Conservation (phyloP, 2,888 invertebrate species). For the Atethmia centrago region DNA sequence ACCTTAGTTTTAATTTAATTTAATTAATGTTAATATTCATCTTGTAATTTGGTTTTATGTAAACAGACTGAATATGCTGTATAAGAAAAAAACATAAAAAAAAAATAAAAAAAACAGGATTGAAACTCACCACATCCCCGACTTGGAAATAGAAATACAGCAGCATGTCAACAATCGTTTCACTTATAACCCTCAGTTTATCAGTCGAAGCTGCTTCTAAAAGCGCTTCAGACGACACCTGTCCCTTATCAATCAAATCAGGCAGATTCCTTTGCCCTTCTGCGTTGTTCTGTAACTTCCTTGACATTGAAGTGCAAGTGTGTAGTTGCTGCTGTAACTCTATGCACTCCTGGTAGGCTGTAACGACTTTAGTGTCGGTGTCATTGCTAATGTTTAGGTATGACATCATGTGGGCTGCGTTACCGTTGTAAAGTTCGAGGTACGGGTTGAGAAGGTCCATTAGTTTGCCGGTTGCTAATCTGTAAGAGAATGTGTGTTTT, state of each 20-base stretch:
- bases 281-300: conserved; percentile 92
- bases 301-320: conserved; percentile 94
- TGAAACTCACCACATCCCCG: conserved; percentile 81
- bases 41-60: too few relatives aligned
- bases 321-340: conserved; percentile 97
- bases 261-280: conserved; percentile 80
- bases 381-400: conserved; percentile 93
- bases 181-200: conserved; percentile 95
- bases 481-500: conserved; percentile 88
- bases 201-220: conserved; percentile 93
- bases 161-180: conserved; percentile 95
- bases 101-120: not conserved
- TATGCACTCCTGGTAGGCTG: conserved; percentile 94
- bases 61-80: too few relatives aligned
- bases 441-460: conserved; percentile 95
- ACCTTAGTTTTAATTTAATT: too few relatives aligned
- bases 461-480: conserved; percentile 95
- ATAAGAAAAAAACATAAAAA: too few relatives aligned
- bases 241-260: conserved; percentile 78
- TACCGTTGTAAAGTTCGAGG: conserved; percentile 94
- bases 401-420: conserved; percentile 95
- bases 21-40: too few relatives aligned
- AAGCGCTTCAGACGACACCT: conserved; percentile 82
- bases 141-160: conserved; percentile 92
- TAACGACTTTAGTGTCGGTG: conserved; percentile 89